A percentile compares a stretch with the other conserved stretches of the same genome.
Conservation (phyloP, 2,113 vertebrate species). For the Gallinago jamesoni region DNA sequence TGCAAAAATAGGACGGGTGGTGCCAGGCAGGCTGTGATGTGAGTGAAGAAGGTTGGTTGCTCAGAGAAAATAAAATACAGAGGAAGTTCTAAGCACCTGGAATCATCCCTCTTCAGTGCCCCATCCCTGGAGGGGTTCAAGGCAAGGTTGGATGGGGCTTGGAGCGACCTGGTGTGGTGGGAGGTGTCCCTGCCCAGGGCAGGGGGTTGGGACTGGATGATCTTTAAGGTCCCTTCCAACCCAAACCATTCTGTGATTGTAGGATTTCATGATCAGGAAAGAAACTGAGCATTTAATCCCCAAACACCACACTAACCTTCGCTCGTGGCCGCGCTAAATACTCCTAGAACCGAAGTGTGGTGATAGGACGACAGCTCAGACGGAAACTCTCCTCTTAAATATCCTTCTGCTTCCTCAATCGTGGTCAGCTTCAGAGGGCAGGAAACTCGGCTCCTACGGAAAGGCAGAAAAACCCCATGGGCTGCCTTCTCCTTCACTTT, state of each 20-base stretch:
- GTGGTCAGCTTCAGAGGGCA: slow-evolving; percentile 77
- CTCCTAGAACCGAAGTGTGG: slow-evolving; percentile 77
- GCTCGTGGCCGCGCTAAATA: slow-evolving; percentile 74
- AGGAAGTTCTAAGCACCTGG: neutral
- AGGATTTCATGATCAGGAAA: neutral
- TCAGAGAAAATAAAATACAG: neutral
- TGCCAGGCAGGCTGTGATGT: neutral
- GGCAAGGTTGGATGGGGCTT: neutral
- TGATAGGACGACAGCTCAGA: slow-evolving; percentile 51
- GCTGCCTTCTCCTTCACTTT: neutral
- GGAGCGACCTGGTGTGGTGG: neutral
- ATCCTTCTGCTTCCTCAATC: slow-evolving; percentile 80
- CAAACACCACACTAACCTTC: slow-evolving; percentile 69
- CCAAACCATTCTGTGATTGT: neutral
- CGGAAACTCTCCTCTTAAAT: slow-evolving; percentile 78
- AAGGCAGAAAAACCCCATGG: neutral
- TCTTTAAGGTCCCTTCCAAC: neutral
- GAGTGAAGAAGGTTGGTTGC: neutral
- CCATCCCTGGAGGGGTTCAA: neutral
- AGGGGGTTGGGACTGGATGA: neutral
- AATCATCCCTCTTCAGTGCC: neutral
- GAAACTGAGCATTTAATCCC: neutral
- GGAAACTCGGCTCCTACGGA: slow-evolving; percentile 68
- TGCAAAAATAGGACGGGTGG: neutral
- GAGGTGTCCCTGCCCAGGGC: neutral